Conservation (phyloP, 1,140 invertebrate species). For the Cotesia vestalis region DNA sequence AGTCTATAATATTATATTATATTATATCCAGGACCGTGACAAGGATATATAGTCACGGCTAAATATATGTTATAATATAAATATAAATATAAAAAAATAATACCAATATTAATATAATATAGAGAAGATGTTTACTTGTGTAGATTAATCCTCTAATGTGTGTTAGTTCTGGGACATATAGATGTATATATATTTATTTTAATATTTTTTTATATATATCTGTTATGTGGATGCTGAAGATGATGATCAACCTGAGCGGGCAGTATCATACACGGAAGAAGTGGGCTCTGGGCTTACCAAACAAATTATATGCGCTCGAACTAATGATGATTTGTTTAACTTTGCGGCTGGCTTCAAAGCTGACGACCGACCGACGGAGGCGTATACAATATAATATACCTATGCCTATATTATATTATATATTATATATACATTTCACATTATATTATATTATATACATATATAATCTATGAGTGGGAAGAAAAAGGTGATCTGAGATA, state of each 20-base stretch:
- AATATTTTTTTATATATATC: background rate
- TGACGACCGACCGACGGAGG: conserved; percentile 31
- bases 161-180: conserved; percentile 19
- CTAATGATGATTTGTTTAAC: conserved; percentile 51
- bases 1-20: background rate
- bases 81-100: background rate
- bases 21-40: background rate
- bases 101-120: background rate
- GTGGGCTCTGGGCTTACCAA: conserved; percentile 38
- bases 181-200: background rate
- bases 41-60: conserved; percentile 25
- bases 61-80: background rate
- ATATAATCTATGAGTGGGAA: conserved; percentile 28
- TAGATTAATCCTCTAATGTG: conserved; percentile 13
- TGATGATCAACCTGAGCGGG: background rate
- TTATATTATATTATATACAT: conserved; percentile 22
- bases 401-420: conserved; percentile 20
- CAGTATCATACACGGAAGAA: conserved; percentile 35
- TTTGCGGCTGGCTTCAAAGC: conserved; percentile 42
- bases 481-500: conserved; percentile 1
- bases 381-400: conserved; percentile 25
- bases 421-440: conserved; percentile 24
- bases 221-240: background rate
- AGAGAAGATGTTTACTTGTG: background rate
- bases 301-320: conserved; percentile 45